A percentile compares a stretch with the other conserved stretches of the same genome.
Evolutionary conservation across 2,888 invertebrate genomes (phyloP).

Genomic region (Polymixis lichenea): DNA sequence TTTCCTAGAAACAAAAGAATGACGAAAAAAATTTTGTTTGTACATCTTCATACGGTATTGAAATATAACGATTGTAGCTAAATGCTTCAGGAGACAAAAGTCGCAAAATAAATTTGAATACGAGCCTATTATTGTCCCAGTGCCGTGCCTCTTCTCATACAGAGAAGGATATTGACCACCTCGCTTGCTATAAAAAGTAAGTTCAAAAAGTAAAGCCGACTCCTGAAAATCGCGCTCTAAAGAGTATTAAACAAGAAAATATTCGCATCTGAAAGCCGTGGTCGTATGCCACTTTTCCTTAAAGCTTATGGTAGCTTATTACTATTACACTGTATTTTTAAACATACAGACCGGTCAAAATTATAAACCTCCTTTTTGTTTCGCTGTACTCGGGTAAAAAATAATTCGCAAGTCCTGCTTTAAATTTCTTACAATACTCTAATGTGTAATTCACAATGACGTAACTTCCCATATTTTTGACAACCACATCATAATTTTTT

Average conservation of each 20-base stretch:
- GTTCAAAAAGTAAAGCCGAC: too few species aligned
- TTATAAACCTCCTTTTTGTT: too few species aligned
- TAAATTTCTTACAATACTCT: background rate
- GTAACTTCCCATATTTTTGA: constrained; percentile 13
- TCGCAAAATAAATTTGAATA: background rate
- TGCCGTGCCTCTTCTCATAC: background rate
- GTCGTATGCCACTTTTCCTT: too few species aligned
- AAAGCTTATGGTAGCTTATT: too few species aligned
- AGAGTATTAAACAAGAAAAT: too few species aligned
- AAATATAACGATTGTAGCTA: background rate
- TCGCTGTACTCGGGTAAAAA: background rate
- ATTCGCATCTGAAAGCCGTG: too few species aligned
- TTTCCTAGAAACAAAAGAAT: background rate
- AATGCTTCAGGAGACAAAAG: background rate
- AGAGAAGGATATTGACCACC: background rate
- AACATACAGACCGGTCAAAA: too few species aligned
- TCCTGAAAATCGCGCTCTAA: too few species aligned
- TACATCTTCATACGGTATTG: background rate
- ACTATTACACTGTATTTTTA: too few species aligned
- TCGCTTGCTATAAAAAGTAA: background rate
- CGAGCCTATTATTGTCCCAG: background rate
- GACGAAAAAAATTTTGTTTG: background rate
- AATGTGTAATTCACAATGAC: background rate
- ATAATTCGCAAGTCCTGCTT: background rate
- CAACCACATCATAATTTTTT: constrained; percentile 18